Base-by-base conservation (phyloP, 1,140 invertebrate genomes). In the Bombus polaris region DNA sequence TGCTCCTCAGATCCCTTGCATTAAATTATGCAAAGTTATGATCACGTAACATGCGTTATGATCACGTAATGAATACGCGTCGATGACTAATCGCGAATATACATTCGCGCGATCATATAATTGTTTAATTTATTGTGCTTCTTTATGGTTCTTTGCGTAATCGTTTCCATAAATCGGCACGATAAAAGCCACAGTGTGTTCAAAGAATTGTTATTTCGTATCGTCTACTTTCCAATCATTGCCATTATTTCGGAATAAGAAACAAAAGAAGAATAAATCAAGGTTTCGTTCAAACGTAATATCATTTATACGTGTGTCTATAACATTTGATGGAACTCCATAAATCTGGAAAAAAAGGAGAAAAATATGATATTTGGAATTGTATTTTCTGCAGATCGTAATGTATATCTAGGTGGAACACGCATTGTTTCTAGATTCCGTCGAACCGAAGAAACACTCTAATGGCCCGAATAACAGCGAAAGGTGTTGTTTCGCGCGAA, bases 21-120 rank as follows among this genome's bases (percentile, higher is more conserved):
- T n/a, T 18, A 15, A 76, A n/a, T 59, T 39, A 39, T 76, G 5
- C 35, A 18, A 32, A 39, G 8, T 39, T 42, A 42, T 42, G 37
- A 39, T n/a, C 13, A 77, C 28, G 37, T 37, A 35, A 71, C 25
- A 1, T 28, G 22, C n/a, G 10, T 39, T 32, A 76, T 6, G 81
- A 83, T 83, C 47, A 22, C 10, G n/a, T 68, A 70, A 78, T 6
- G n/a, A 83, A 68, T 71, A 12, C 10, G 47, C 47, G 44, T 15
- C 32, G 28, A 13, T n/a, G 35, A 42, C 47, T 77, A 80, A 59
- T 70, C 9, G 15, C 25, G 28, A 15, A 28, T 62, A n/a, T 9
- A 5, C 4, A 32, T 35, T 65, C 1, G 18, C 13, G 37, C 13
- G 18, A 37, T 53, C 37, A 39, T 47, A 80, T 32, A 53, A 80